Evolutionary conservation across 2,113 vertebrate species (phyloP), one percentile per base, ranked within the genome.

Genomic region (Haplochromis vanheusdeni): DNA sequence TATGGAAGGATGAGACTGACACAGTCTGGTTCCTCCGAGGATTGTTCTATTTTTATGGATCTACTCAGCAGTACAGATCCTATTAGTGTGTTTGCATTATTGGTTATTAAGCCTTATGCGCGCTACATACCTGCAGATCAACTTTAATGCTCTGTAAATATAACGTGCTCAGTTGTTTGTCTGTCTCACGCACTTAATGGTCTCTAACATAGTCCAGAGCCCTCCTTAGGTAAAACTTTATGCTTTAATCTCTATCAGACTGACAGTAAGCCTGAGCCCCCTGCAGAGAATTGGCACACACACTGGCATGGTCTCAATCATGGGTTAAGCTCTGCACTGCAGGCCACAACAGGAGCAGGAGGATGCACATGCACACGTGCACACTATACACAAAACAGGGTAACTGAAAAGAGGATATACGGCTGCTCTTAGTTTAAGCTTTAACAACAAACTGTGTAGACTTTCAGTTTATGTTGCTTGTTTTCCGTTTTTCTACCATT

Each of bases 31-130:
- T 75, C 80, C 49, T 89, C 9, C 0, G 81, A 82, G 77, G 91
- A 83, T 85, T 86, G 80, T 86, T 90, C 94, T 95, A 92, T 93
- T 93, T 95, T 86, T 90, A 86, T 85, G 86, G 77, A 86, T 91
- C 73, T 58, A 56, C 86, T 87, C 82, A 87, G 68, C 80, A 40
- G 68, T 81, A n/a, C 83, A 85, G 90, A 94, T 95, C 93, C 91
- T 91, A 91, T 95, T 95, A 94, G 81, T 73, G 84, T 28, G 81
- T 91, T 92, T 85, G 87, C 75, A 81, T 89, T 88, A 90, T 84
- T 79, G 82, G 70, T 83, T 84, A 86, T 87, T 87, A 89, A 90
- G 89, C 85, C 80, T 35, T 65, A 77, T 9, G 47, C 23, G 8
- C 2, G 4, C 87, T 31, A 2, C 79, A 60, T 77, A 86, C 73